Percentiles rank a stretch among this genome's conserved stretches.
These are phyloP conservation scores for Naso thynnoides DNA, from an alignment of 2,797 vertebrate genomes.

Conservation along the genomic window DNA sequence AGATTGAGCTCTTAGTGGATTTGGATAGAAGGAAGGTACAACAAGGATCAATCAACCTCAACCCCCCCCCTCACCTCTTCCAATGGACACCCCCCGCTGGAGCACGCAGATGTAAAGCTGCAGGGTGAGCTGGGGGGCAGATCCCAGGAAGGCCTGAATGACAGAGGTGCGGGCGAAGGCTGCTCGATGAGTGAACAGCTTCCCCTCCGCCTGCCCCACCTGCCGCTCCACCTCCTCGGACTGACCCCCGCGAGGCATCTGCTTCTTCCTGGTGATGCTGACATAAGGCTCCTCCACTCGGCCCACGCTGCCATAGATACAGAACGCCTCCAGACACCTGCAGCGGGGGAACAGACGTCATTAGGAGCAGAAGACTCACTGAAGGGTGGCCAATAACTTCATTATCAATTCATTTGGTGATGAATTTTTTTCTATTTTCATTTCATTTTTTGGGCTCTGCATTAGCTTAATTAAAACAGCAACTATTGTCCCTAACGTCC, in stretches of 20 bases:
- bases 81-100: conserved; percentile 87
- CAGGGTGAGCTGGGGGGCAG: conserved; percentile 96
- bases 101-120: conserved; percentile 96
- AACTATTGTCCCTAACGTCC: neutral
- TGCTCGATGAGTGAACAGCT: conserved; percentile 93
- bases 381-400: neutral
- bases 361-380: neutral
- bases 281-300: conserved; percentile 95
- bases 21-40: neutral
- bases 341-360: conserved; percentile 34
- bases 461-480: neutral
- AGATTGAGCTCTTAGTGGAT: conserved; percentile 5
- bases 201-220: conserved; percentile 96
- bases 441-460: neutral
- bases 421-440: neutral
- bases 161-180: conserved; percentile 95
- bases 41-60: neutral
- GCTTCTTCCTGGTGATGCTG: conserved; percentile 97
- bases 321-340: conserved; percentile 96
- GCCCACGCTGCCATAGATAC: conserved; percentile 91
- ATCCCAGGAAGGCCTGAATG: conserved; percentile 98
- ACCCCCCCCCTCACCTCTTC: conserved; percentile 87
- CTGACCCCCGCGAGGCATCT: conserved; percentile 90
- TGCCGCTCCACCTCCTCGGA: conserved; percentile 95
- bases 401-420: too few species aligned